phyloP scores from a whole-genome alignment of 2,113 vertebrate species.

The Pachypanchax playfairii region DNA sequence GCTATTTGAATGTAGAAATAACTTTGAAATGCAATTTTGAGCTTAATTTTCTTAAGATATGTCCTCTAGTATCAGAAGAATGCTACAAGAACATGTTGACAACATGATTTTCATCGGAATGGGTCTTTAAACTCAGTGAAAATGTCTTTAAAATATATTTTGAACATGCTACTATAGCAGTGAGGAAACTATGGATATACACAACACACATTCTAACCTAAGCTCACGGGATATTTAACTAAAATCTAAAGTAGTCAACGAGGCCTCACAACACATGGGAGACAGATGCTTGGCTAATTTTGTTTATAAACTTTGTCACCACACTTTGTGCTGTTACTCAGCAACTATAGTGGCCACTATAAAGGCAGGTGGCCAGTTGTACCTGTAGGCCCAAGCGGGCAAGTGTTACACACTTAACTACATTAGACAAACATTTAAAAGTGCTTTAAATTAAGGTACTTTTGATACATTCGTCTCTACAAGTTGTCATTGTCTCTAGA shows the following conservation, averaged over 20 bases:
- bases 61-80: no score
- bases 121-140: no score
- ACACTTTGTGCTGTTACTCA: constrained; percentile 49
- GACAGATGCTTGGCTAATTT: constrained; percentile 22
- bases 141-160: constrained; percentile 35
- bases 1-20: no score
- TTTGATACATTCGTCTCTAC: constrained; percentile 74
- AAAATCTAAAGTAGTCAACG: constrained; percentile 35
- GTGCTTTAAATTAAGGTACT: constrained; percentile 78
- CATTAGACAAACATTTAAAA: constrained; percentile 71
- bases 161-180: constrained; percentile 36
- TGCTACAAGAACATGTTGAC: no score
- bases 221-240: constrained; percentile 36
- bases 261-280: constrained; percentile 44
- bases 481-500: constrained; percentile 50
- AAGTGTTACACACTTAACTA: constrained; percentile 50
- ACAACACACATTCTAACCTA: constrained; percentile 37
- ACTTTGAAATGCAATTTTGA: no score
- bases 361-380: constrained; percentile 2
- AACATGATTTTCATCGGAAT: no score
- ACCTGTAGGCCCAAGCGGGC: constrained; percentile 34
- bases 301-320: constrained; percentile 28
- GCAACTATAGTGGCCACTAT: constrained; percentile 16
- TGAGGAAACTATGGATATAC: constrained; percentile 38
- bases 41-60: no score